phyloP scores from a whole-genome alignment of 2,113 vertebrate genomes.

The Sarotherodon lohbergeri region DNA sequence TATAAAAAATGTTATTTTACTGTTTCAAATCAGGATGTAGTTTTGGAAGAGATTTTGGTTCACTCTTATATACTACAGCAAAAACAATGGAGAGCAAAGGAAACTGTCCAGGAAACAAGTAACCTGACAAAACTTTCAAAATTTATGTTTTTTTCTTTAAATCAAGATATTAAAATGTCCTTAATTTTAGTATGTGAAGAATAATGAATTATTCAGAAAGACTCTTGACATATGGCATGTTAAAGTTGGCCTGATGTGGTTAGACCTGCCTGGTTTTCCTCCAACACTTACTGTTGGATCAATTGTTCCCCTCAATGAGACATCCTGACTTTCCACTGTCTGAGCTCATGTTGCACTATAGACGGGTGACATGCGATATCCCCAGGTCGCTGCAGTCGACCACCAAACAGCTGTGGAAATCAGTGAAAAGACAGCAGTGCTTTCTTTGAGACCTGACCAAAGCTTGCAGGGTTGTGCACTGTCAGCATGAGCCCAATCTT shows the following conservation, averaged over 20 bases:
- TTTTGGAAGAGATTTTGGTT: background rate
- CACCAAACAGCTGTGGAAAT: constrained; percentile 9
- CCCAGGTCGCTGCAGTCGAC: background rate
- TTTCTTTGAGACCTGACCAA: background rate
- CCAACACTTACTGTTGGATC: constrained; percentile 39
- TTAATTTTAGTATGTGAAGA: background rate
- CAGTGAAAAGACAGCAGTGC: constrained; percentile 1
- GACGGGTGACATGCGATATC: constrained; percentile 25
- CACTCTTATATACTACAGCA: background rate
- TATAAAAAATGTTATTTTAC: background rate
- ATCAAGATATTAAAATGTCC: accelerated
- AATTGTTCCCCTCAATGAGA: constrained; percentile 42
- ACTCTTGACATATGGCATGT: background rate
- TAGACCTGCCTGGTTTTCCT: constrained; percentile 4
- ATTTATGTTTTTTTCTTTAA: accelerated
- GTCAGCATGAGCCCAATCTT: constrained; percentile 30
- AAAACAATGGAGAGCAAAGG: background rate
- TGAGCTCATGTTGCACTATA: constrained; percentile 45
- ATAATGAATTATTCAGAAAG: background rate
- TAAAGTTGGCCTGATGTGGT: constrained; percentile 4
- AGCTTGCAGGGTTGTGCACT: background rate
- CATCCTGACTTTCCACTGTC: constrained; percentile 37
- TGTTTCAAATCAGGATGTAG: background rate
- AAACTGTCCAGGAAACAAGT: background rate
- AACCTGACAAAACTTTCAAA: background rate